Conservation (phyloP, 2,113 vertebrate species). For the Caloenas nicobarica region DNA sequence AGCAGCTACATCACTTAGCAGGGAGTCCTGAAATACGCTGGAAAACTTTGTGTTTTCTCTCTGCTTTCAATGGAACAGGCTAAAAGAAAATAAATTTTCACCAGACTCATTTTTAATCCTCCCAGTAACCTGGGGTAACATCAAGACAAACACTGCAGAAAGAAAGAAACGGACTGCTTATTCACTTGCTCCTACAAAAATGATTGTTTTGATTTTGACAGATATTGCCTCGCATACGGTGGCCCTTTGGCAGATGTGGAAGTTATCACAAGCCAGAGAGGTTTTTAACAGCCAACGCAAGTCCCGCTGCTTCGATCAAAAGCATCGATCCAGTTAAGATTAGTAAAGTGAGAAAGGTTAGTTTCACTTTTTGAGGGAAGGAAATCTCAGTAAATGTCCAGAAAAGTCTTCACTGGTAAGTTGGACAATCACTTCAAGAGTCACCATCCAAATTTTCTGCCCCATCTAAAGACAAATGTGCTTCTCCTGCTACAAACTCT, state of each 20-base stretch:
- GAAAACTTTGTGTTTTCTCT: too few species aligned
- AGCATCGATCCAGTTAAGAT: neutral
- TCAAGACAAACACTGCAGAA: too few species aligned
- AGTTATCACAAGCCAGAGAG: too few species aligned
- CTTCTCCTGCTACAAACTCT: neutral
- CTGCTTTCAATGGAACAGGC: too few species aligned
- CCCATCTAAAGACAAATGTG: neutral
- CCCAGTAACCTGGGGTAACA: too few species aligned
- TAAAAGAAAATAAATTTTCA: too few species aligned
- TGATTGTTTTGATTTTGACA: neutral
- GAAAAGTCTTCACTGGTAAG: neutral
- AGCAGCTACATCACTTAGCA: neutral
- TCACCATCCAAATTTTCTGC: neutral
- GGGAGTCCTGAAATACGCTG: neutral
- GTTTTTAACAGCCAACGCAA: neutral
- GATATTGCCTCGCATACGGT: rapidly evolving
- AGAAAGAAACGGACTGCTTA: too few species aligned
- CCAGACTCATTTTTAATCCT: too few species aligned
- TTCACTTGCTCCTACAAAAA: too few species aligned
- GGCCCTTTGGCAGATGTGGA: neutral
- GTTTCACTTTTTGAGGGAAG: neutral
- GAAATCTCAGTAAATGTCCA: neutral
- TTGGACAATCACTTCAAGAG: neutral
- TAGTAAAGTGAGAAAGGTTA: neutral
- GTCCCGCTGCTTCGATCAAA: neutral